phyloP scores from a whole-genome alignment of 2,888 invertebrate genomes.

The Clostera curtula region DNA sequence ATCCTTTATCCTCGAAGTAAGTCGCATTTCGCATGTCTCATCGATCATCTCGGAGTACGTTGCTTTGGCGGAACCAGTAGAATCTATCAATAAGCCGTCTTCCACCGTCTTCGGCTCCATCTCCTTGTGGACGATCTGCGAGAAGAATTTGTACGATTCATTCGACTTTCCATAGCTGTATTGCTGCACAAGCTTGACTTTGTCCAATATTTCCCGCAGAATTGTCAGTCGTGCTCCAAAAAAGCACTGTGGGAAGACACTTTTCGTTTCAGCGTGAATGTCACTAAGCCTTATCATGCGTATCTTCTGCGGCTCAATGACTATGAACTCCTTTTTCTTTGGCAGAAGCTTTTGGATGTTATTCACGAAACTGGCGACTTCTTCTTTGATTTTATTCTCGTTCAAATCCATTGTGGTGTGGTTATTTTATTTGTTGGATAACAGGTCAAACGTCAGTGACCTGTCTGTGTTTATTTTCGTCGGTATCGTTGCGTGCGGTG shows the following conservation, averaged over 20 bases:
- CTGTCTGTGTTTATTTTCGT: constrained; percentile 55
- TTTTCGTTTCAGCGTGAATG: constrained; percentile 58
- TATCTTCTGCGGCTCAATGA: constrained; percentile 33
- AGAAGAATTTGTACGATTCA: constrained; percentile 47
- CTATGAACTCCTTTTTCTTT: constrained; percentile 49
- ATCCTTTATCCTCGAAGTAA: constrained; percentile 57
- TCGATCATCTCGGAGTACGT: constrained; percentile 48
- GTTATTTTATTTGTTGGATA: constrained; percentile 38
- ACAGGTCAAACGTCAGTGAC: constrained; percentile 59
- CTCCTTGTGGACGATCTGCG: constrained; percentile 55
- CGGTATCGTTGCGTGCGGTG: constrained; percentile 32
- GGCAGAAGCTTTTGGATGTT: constrained; percentile 55
- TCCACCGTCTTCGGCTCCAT: constrained; percentile 40
- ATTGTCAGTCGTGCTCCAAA: constrained; percentile 53
- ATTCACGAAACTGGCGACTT: constrained; percentile 50
- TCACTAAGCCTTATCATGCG: constrained; percentile 45
- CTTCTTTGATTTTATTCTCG: constrained; percentile 54
- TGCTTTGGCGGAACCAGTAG: constrained; percentile 56
- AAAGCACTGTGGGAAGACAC: constrained; percentile 60
- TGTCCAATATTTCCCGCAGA: constrained; percentile 50
- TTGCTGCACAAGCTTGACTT: constrained; percentile 55
- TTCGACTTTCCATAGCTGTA: constrained; percentile 57
- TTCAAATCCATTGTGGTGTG: constrained; percentile 56
- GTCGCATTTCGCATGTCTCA: constrained; percentile 42
- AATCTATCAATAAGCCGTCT: constrained; percentile 51